Percentiles rank a stretch among this genome's conserved stretches.
These are phyloP conservation scores for Cyclophora punctaria DNA, from an alignment of 2,888 invertebrate genomes.

Conservation along the genomic window DNA sequence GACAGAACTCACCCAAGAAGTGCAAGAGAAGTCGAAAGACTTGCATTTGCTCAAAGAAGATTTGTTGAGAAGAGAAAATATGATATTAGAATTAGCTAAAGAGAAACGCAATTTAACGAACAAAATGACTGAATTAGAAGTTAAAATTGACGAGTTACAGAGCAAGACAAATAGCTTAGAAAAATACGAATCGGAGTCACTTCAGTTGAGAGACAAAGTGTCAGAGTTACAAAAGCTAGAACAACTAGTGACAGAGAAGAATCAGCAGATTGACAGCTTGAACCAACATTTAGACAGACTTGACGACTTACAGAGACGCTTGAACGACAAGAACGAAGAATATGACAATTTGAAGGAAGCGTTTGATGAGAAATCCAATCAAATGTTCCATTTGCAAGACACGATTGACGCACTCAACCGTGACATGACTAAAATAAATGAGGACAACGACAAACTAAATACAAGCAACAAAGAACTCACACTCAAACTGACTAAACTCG, in stretches of 20 bases:
- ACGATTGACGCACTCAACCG: slow-evolving; percentile 47
- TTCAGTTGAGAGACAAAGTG: slow-evolving; percentile 65
- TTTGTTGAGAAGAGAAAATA: slow-evolving; percentile 71
- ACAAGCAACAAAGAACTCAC: slow-evolving; percentile 52
- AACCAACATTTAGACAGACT: slow-evolving; percentile 67
- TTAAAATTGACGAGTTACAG: slow-evolving; percentile 65
- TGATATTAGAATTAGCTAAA: slow-evolving; percentile 73
- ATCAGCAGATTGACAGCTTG: slow-evolving; percentile 68
- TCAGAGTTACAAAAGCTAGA: slow-evolving; percentile 67
- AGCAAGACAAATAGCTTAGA: slow-evolving; percentile 53
- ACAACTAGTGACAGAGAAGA: slow-evolving; percentile 72
- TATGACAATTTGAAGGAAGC: slow-evolving; percentile 63
- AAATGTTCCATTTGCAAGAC: slow-evolving; percentile 56
- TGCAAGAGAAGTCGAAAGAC: slow-evolving; percentile 70
- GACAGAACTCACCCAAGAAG: slow-evolving; percentile 71
- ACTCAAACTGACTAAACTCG: slow-evolving; percentile 51
- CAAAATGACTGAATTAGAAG: slow-evolving; percentile 62
- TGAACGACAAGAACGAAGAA: slow-evolving; percentile 67
- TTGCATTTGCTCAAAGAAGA: slow-evolving; percentile 73
- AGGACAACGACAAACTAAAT: slow-evolving; percentile 57
- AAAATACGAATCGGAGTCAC: slow-evolving; percentile 54
- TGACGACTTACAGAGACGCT: slow-evolving; percentile 65
- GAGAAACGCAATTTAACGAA: slow-evolving; percentile 73
- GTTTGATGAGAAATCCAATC: slow-evolving; percentile 60
- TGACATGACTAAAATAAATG: slow-evolving; percentile 53